phyloP scores from a whole-genome alignment of 2,888 invertebrate species.

The Calameuta idolon region DNA sequence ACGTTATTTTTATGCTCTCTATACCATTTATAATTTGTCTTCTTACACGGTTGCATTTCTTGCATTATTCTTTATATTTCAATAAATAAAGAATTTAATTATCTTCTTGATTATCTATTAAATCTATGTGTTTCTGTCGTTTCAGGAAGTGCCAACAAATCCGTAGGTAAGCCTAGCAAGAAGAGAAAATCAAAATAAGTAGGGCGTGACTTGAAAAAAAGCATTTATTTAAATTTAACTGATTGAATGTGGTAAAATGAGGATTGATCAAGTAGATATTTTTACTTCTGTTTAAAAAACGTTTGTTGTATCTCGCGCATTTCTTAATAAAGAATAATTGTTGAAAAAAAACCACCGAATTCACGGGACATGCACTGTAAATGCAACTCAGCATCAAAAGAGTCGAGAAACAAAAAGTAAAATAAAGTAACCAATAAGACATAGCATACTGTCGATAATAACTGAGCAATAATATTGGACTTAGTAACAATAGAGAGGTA shows the following conservation, averaged over 20 bases:
- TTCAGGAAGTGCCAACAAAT: slow-evolving; percentile 42
- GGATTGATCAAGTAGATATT: background rate
- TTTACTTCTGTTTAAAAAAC: background rate
- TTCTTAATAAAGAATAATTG: background rate
- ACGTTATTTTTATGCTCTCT: background rate
- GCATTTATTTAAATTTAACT: background rate
- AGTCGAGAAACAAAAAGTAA: background rate
- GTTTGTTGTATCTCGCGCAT: background rate
- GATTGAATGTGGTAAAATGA: background rate
- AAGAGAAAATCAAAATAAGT: slow-evolving; percentile 50
- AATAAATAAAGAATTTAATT: background rate
- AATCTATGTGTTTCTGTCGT: background rate
- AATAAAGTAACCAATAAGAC: background rate
- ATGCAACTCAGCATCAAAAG: background rate
- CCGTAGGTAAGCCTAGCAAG: slow-evolving; percentile 43
- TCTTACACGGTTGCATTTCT: background rate
- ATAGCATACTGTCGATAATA: background rate
- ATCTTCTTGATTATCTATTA: background rate
- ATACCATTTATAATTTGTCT: background rate
- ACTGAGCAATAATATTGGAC: background rate
- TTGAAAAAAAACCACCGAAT: background rate
- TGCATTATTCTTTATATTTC: background rate
- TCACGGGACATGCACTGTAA: background rate
- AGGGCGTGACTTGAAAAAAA: background rate
- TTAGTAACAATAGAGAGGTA: background rate